Evolutionary conservation across 2,113 vertebrate species (phyloP).

Genomic region (Ameiurus melas): DNA sequence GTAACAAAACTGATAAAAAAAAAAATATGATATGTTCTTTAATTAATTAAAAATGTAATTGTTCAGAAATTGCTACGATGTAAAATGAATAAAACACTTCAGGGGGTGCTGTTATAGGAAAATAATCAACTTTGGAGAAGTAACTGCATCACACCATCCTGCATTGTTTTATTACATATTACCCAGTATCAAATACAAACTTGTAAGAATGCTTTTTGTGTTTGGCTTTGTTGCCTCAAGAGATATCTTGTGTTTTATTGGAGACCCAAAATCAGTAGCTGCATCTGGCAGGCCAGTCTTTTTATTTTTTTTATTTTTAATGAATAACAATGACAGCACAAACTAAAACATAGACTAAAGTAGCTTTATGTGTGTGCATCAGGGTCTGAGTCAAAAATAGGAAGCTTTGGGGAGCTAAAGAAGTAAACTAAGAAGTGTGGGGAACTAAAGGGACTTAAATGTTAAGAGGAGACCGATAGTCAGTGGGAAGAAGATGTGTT

Average conservation of each 20-base stretch:
- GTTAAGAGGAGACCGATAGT: background rate
- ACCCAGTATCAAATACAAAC: background rate
- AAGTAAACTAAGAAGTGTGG: background rate
- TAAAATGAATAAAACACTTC: background rate
- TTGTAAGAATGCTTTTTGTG: background rate
- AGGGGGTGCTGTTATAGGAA: background rate
- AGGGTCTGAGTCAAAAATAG: background rate
- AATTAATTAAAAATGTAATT: background rate
- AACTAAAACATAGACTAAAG: background rate
- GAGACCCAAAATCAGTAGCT: background rate
- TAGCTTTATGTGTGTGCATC: background rate
- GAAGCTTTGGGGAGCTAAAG: background rate
- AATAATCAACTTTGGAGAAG: background rate
- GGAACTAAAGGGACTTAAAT: background rate
- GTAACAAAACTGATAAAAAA: background rate
- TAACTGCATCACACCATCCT: background rate
- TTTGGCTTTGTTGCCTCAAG: background rate
- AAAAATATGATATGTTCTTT: background rate
- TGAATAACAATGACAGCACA: background rate
- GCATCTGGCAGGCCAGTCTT: slow-evolving; percentile 17
- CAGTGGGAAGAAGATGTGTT: too few relatives aligned
- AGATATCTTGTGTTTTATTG: background rate
- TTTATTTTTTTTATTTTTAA: background rate
- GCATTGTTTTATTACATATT: background rate
- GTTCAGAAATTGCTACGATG: background rate